phyloP scores from a whole-genome alignment of 2,888 invertebrate species.

The Polydrusus pterygomalis region DNA sequence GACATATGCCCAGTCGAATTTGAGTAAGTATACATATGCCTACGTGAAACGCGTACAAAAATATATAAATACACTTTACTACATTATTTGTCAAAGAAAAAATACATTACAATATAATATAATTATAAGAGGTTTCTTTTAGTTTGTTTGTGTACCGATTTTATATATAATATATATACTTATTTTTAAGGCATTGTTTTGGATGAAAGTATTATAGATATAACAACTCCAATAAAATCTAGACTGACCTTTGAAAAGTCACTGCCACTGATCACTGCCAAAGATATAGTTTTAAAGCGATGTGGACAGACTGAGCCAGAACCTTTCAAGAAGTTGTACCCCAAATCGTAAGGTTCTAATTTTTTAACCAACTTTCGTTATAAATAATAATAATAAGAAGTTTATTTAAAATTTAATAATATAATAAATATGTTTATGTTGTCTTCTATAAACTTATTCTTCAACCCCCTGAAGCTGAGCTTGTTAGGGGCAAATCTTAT shows the following conservation, averaged over 20 bases:
- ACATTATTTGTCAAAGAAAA: not conserved
- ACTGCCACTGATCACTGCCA: slow-evolving; percentile 61
- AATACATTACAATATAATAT: no score
- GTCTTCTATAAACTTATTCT: no score
- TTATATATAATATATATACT: not conserved
- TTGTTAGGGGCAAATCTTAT: no score
- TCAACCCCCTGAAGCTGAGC: no score
- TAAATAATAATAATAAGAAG: no score
- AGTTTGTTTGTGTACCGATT: no score
- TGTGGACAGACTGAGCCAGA: slow-evolving; percentile 80
- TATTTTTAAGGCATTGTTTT: slow-evolving; percentile 19
- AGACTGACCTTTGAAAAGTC: slow-evolving; percentile 9
- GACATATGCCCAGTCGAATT: slow-evolving; percentile 34
- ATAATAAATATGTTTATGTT: no score
- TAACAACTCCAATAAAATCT: not conserved
- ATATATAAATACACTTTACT: no score
- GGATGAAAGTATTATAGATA: slow-evolving; percentile 10
- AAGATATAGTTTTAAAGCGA: slow-evolving; percentile 76
- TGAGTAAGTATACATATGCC: slow-evolving; percentile 22
- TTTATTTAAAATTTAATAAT: no score
- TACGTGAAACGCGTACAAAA: no score
- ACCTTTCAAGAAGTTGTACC: slow-evolving; percentile 80
- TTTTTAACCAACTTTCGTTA: not conserved
- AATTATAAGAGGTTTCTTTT: not conserved
- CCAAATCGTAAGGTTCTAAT: slow-evolving; percentile 74